Percentiles rank a stretch among this genome's conserved stretches.
Evolutionary conservation across 2,113 vertebrate genomes (phyloP).

Genomic region (Lates calcarifer): DNA sequence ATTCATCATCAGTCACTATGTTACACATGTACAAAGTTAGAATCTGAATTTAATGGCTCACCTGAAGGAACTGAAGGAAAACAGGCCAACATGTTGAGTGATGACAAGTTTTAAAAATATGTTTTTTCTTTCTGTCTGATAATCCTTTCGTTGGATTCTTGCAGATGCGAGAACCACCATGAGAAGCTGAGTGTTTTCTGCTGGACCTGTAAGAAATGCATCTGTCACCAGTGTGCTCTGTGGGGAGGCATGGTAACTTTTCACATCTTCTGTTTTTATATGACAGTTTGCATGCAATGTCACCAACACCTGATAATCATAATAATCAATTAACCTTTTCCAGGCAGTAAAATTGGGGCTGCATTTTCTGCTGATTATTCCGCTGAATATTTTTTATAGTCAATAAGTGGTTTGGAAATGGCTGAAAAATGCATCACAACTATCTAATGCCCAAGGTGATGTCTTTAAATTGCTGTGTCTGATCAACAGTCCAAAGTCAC

Average conservation of each 20-base stretch:
- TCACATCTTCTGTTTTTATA: not conserved
- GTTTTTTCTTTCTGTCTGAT: not conserved
- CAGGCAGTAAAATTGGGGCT: not conserved
- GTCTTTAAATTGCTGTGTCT: not conserved
- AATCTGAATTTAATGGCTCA: too few relatives aligned
- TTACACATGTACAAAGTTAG: too few relatives aligned
- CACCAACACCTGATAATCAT: not conserved
- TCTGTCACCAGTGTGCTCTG: conserved; percentile 99
- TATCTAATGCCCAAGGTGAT: not conserved
- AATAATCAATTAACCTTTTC: not conserved
- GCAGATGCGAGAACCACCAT: conserved; percentile 97
- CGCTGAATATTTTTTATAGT: not conserved
- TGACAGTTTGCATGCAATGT: not conserved
- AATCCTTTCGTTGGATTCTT: not conserved
- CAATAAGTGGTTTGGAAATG: not conserved
- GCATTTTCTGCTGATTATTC: not conserved
- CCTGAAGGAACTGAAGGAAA: not conserved
- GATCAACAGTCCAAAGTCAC: not conserved
- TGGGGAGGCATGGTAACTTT: conserved; percentile 97
- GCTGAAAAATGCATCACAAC: not conserved
- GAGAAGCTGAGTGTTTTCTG: conserved; percentile 99
- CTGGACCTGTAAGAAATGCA: conserved; percentile 99
- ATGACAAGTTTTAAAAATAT: not conserved
- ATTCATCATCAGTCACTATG: too few relatives aligned
- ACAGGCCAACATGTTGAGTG: not conserved